Percentiles rank a stretch among this genome's conserved stretches.
Conservation (phyloP, 2,797 vertebrate species). For the Uromys caudimaculatus region DNA sequence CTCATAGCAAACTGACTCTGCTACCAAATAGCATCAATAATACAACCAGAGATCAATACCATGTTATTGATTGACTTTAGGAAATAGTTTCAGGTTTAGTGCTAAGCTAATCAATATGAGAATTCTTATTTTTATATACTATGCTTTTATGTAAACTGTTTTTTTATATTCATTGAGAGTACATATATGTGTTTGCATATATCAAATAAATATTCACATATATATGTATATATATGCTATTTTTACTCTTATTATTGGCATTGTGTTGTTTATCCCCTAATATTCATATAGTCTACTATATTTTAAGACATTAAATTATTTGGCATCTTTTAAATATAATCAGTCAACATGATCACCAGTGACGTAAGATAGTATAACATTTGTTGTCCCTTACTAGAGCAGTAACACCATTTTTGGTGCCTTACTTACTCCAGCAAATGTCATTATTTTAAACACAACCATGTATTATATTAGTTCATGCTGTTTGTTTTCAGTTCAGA, state of each 20-base stretch:
- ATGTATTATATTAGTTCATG: not conserved
- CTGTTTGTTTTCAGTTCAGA: not conserved
- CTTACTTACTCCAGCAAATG: not conserved
- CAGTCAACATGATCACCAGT: not conserved
- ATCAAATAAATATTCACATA: not conserved
- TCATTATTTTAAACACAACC: constrained; percentile 49
- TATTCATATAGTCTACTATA: not conserved
- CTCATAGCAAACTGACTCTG: not conserved
- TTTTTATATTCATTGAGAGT: constrained; percentile 10
- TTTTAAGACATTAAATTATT: constrained; percentile 1
- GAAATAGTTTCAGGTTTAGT: not conserved
- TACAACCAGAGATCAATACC: not conserved
- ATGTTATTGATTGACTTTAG: not conserved
- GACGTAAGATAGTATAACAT: not conserved
- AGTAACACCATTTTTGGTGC: not conserved
- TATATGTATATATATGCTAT: constrained; percentile 7
- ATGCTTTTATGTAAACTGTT: not conserved
- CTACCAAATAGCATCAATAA: not conserved
- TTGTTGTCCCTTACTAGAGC: not conserved
- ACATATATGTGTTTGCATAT: not conserved
- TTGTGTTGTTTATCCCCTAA: not conserved
- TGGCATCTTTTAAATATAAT: constrained; percentile 14
- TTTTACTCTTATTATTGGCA: not conserved
- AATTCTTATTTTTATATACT: not conserved
- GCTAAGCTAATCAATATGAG: constrained; percentile 15